A percentile compares a stretch with the other conserved stretches of the same genome.
phyloP scores from a whole-genome alignment of 2,888 invertebrate genomes.

The Pyrochroa serraticornis region DNA sequence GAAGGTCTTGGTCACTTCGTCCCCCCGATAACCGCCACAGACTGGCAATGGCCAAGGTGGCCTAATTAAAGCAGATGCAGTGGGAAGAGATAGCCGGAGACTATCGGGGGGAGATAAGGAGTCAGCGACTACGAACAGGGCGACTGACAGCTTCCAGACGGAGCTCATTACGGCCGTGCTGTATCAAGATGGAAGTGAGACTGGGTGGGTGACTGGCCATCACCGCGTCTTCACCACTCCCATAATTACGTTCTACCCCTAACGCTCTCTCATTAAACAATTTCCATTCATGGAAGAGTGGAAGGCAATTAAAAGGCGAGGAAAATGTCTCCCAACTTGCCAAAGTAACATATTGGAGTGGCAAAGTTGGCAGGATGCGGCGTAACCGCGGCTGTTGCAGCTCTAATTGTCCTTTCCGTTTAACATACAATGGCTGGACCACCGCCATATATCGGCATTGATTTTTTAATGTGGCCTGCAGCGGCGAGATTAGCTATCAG shows the following conservation, averaged over 20 bases:
- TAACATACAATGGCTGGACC: constrained; percentile 54
- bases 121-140: constrained; percentile 27
- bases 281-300: too few species aligned
- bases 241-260: constrained; percentile 7
- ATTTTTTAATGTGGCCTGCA: constrained; percentile 55
- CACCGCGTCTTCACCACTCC: constrained; percentile 29
- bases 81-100: constrained; percentile 38
- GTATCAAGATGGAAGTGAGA: constrained; percentile 45
- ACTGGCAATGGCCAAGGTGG: constrained; percentile 34
- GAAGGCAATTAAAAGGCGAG: constrained; percentile 16
- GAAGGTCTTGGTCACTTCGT: constrained; percentile 15
- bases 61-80: constrained; percentile 41
- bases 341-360: constrained; percentile 38
- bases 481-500: constrained; percentile 54
- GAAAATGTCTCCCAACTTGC: constrained; percentile 23
- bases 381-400: constrained; percentile 32
- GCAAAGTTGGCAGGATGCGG: constrained; percentile 35
- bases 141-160: constrained; percentile 49
- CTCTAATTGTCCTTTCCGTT: constrained; percentile 52
- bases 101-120: constrained; percentile 40
- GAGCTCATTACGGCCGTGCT: constrained; percentile 47
- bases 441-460: constrained; percentile 52
- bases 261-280: too few species aligned
- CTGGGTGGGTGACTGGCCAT: constrained; percentile 35
- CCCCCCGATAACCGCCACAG: constrained; percentile 19